Conservation (phyloP, 2,113 vertebrate genomes). For the Thymallus thymallus region DNA sequence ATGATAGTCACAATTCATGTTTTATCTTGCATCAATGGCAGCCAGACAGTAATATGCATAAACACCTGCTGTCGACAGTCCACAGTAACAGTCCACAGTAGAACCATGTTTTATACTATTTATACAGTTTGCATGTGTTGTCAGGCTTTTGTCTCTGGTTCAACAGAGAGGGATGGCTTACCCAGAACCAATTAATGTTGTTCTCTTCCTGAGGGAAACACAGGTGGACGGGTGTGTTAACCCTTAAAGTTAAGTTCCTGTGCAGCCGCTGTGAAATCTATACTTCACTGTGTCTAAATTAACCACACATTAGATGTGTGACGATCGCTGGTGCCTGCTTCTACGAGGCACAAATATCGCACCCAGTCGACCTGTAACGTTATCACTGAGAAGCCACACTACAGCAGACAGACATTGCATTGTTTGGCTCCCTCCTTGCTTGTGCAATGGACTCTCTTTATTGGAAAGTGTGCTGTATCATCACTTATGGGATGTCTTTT, state of each 20-base stretch:
- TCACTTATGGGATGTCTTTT: conserved; percentile 20
- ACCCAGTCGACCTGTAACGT: conserved; percentile 32
- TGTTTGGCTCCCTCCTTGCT: conserved; percentile 28
- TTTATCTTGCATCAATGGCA: background rate
- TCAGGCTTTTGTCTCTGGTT: conserved; percentile 17
- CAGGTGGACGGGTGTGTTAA: conserved; percentile 52
- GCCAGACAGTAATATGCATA: background rate
- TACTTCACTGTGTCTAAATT: conserved; percentile 28
- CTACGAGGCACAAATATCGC: conserved; percentile 6
- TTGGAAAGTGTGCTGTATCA: conserved; percentile 19
- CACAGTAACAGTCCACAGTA: conserved; percentile 31
- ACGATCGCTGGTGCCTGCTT: conserved; percentile 15
- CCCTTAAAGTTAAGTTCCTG: conserved; percentile 45
- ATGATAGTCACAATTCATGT: background rate
- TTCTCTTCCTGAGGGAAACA: conserved; percentile 34
- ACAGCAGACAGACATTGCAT: conserved; percentile 18
- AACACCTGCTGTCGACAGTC: conserved; percentile 5
- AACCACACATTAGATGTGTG: conserved; percentile 15
- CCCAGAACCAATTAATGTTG: too few species aligned
- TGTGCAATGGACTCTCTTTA: conserved; percentile 48
- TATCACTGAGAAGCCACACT: conserved; percentile 36
- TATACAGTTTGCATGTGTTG: conserved; percentile 28
- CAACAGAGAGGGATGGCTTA: conserved; percentile 38
- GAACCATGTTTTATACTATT: conserved; percentile 15
- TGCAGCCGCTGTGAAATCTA: conserved; percentile 23